A percentile compares a stretch with the other conserved stretches of the same genome.
Evolutionary conservation across 2,797 vertebrate species (phyloP).

Genomic region (Tapera naevia): DNA sequence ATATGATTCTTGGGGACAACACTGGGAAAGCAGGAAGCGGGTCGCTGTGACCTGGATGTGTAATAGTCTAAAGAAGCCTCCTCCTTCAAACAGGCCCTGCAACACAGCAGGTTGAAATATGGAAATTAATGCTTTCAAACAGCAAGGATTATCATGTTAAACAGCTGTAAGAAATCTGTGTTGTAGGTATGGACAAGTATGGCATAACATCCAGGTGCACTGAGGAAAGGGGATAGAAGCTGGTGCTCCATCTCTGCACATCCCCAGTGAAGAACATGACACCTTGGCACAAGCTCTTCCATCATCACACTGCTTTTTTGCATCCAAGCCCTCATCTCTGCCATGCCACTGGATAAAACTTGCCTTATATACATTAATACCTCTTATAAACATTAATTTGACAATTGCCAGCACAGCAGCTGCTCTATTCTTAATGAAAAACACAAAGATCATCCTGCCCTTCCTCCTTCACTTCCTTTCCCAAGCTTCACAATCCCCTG

Average conservation of each 20-base stretch:
- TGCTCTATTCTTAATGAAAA: conserved; percentile 70
- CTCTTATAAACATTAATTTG: conserved; percentile 40
- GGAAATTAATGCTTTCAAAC: background rate
- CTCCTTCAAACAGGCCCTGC: background rate
- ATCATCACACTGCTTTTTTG: background rate
- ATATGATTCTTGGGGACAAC: conserved; percentile 22
- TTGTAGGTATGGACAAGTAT: background rate
- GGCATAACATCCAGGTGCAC: background rate
- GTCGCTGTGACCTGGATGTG: conserved; percentile 37
- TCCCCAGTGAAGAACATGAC: background rate
- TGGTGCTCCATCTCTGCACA: conserved; percentile 1
- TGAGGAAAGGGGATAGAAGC: background rate
- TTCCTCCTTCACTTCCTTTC: conserved; percentile 67
- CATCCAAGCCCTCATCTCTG: background rate
- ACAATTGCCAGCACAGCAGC: conserved; percentile 62
- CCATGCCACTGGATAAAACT: conserved; percentile 2
- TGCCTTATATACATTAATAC: conserved; percentile 18
- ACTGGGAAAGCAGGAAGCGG: conserved; percentile 2
- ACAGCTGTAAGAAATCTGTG: background rate
- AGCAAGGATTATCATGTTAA: background rate
- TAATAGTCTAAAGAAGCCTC: background rate
- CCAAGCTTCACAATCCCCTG: conserved; percentile 69
- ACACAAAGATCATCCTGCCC: conserved; percentile 72
- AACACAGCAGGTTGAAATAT: background rate
- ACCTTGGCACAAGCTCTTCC: background rate